These are phyloP conservation scores for Drosophila kanekoi DNA, from an alignment of 2,888 invertebrate species.

Conservation along the genomic window DNA sequence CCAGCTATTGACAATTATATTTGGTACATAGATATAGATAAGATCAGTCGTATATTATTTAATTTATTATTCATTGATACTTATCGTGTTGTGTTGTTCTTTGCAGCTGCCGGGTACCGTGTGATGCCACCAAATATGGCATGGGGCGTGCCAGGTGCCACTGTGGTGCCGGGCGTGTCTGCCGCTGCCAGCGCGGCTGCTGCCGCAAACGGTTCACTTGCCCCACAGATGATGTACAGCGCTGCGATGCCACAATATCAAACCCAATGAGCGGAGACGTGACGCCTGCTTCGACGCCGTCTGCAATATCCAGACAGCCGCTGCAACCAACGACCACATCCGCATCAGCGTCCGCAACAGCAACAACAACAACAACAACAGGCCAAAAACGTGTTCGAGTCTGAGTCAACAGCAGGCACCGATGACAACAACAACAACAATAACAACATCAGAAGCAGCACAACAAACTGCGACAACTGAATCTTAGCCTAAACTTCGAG, in stretches of 20 bases:
- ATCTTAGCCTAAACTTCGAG: slow-evolving; percentile 23
- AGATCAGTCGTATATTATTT: too few species aligned
- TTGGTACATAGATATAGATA: too few species aligned
- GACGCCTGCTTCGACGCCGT: slow-evolving; percentile 80
- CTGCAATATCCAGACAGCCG: slow-evolving; percentile 72
- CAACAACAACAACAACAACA: slow-evolving; percentile 38
- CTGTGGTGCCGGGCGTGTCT: slow-evolving; percentile 86
- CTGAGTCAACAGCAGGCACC: slow-evolving; percentile 30
- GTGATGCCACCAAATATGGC: slow-evolving; percentile 87
- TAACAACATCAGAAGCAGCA: slow-evolving; percentile 2
- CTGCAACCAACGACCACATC: slow-evolving; percentile 44
- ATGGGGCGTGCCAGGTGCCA: slow-evolving; percentile 86
- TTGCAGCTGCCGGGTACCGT: slow-evolving; percentile 86
- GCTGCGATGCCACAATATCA: slow-evolving; percentile 93
- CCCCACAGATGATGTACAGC: slow-evolving; percentile 89
- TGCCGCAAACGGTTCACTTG: slow-evolving; percentile 86
- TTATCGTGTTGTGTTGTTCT: not conserved
- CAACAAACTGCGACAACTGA: slow-evolving; percentile 10
- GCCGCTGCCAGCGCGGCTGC: slow-evolving; percentile 85
- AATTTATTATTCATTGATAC: not conserved
- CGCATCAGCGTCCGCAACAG: slow-evolving; percentile 48
- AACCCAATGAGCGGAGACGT: slow-evolving; percentile 89
- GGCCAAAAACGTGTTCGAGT: slow-evolving; percentile 34
- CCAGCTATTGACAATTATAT: too few species aligned
- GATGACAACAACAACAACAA: slow-evolving; percentile 28